Conservation (phyloP, 2,113 vertebrate species). For the Anhinga rufa region DNA sequence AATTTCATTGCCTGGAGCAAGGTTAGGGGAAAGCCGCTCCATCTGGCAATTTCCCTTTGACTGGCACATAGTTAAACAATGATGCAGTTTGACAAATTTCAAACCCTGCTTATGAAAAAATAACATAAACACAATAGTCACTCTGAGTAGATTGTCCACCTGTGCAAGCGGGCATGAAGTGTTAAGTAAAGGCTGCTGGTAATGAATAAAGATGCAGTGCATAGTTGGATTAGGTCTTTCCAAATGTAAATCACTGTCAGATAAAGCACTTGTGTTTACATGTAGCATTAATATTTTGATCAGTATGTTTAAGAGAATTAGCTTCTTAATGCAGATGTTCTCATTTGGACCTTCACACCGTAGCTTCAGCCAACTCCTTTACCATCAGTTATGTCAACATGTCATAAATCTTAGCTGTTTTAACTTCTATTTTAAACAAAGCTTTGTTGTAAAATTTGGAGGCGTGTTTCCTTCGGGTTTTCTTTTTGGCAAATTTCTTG, state of each 20-base stretch:
- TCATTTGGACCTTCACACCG: slow-evolving; percentile 72
- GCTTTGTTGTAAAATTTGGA: slow-evolving; percentile 69
- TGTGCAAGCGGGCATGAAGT: slow-evolving; percentile 80
- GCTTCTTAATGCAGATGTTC: slow-evolving; percentile 86
- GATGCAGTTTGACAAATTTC: slow-evolving; percentile 96
- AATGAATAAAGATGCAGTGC: slow-evolving; percentile 80
- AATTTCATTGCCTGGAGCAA: slow-evolving; percentile 82
- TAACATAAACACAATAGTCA: slow-evolving; percentile 86
- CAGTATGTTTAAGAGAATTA: slow-evolving; percentile 83
- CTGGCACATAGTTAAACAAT: slow-evolving; percentile 89
- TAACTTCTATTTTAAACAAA: slow-evolving; percentile 72
- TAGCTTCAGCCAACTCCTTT: slow-evolving; percentile 70
- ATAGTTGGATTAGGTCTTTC: slow-evolving; percentile 80
- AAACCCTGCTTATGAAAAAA: slow-evolving; percentile 91
- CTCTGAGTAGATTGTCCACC: slow-evolving; percentile 83
- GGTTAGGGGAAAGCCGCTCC: slow-evolving; percentile 78
- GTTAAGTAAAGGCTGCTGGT: slow-evolving; percentile 83
- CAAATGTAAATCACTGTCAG: slow-evolving; percentile 84
- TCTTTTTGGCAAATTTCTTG: slow-evolving; percentile 71
- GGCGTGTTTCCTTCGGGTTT: slow-evolving; percentile 64
- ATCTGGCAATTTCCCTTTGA: slow-evolving; percentile 86
- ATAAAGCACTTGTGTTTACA: slow-evolving; percentile 84
- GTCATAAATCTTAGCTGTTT: slow-evolving; percentile 75
- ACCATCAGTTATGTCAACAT: slow-evolving; percentile 81
- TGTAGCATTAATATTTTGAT: slow-evolving; percentile 88